Conservation (phyloP, 2,797 vertebrate genomes). For the Macrochelys suwanniensis region DNA sequence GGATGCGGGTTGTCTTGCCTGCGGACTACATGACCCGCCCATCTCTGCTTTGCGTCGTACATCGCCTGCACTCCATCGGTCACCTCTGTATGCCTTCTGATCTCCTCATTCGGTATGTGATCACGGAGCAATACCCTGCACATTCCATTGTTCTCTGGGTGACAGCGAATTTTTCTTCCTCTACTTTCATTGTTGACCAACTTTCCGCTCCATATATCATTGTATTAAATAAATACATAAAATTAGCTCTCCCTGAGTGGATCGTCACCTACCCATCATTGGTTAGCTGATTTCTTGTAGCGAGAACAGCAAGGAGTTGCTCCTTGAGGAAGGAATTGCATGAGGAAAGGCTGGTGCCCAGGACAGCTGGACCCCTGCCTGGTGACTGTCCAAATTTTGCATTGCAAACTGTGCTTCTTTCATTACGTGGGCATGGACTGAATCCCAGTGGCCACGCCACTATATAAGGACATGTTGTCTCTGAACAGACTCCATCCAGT, state of each 20-base stretch:
- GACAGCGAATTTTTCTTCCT: too few relatives aligned
- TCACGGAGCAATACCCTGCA: too few relatives aligned
- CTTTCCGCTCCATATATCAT: too few relatives aligned
- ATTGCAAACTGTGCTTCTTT: constrained; percentile 51
- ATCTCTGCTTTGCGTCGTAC: too few relatives aligned
- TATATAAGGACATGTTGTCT: constrained; percentile 24
- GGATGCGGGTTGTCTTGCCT: too few relatives aligned
- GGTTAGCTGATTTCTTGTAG: not conserved
- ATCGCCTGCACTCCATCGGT: too few relatives aligned
- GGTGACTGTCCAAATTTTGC: constrained; percentile 17
- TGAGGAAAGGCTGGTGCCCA: not conserved
- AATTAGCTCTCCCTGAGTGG: not conserved
- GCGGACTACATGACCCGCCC: too few relatives aligned
- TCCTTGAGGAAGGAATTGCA: not conserved
- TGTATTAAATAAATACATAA: not conserved
- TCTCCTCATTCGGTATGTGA: too few relatives aligned
- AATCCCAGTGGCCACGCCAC: constrained; percentile 49
- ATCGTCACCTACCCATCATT: not conserved
- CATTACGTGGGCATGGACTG: constrained; percentile 50
- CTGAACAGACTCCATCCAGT: constrained; percentile 52
- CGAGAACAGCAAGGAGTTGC: not conserved
- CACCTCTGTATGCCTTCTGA: too few relatives aligned
- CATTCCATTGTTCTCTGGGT: too few relatives aligned
- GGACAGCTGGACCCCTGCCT: not conserved
- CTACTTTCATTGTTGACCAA: too few relatives aligned